Evolutionary conservation across 2,888 invertebrate species (phyloP), one percentile per base, ranked within the genome.

Genomic region (Seira ritae): DNA sequence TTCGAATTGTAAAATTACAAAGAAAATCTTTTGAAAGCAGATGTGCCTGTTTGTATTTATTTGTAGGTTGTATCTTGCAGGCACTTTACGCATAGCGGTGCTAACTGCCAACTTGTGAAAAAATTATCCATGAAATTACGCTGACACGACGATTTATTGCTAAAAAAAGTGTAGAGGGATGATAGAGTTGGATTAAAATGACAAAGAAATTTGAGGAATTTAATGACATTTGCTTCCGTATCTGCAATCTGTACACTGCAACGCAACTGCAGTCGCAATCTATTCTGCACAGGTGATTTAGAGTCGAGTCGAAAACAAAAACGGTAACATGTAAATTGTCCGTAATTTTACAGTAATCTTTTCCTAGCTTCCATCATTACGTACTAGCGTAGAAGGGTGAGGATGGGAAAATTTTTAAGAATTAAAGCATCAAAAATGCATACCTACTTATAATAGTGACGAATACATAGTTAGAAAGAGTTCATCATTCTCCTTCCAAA

Each of bases 141-240:
- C 15, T 55, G 55, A 55, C 55, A 55, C n/a, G 17, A 55, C n/a
- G 55, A 55, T 55, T 55, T 55, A 55, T 55, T 55, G 55, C 55
- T 55, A 15, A 55, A 55, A 55, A 17, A 42, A 42, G n/a, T n/a
- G 42, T 6, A 42, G 42, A 42, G 42, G 42, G 55, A 3, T 55
- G 55, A 55, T 8, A 8, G 55, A 55, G 55, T 8, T 55, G 55
- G 55, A 31, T 31, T 31, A 31, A 31, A 31, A 31, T 31, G 31
- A 31, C 31, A 31, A 31, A 31, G n/a, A n/a, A 31, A 31, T 2
- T 31, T 31, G 31, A 31, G 31, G 31, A 31, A 31, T 31, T 31
- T 31, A 31, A 31, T 8, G 31, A 31, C 31, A 31, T 12, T 55
- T 17, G 55, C 55, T 55, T 55, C 55, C 55, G 55, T 55, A 12